Base-by-base conservation (phyloP, 1,140 invertebrate genomes). In the Mylabris phalerata region DNA sequence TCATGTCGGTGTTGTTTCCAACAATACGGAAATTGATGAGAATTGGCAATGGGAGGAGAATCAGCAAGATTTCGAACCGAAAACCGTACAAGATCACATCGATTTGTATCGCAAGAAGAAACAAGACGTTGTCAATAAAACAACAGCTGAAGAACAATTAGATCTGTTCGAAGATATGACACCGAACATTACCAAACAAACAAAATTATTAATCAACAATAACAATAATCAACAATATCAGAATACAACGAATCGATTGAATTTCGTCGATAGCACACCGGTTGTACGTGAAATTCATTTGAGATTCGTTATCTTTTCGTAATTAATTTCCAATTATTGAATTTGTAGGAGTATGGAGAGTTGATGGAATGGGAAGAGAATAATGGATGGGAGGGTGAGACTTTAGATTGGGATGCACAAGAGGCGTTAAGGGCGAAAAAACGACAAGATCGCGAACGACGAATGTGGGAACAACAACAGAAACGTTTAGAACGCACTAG, bases 81-180 rank as follows among this genome's bases (percentile, higher is more conserved):
- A 75, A 59, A 72, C 71, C 2, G 68, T 82, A 54, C 78, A 81
- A 61, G 75, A 76, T 56, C 79, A 81, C 55, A 82, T 82, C 47
- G 77, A 81, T 38, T 72, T 77, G 46, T 82, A 81, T 55, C 63
- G 80, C 56, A 76, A 80, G 57, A 75, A 78, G 63, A 67, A 57
- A 43, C 42, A 42, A 9, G 52, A 62, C 5, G 47, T 48, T 50
- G 32, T 32, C 32, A 32, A 32, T 32, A 32, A 43, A 62, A 32
- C 58, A 65, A 63, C 47, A 38, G 10, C 3, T 42, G 41, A 11
- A 42, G 71, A 74, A 11, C 66, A 67, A 51, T 55, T 71, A 3
- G 75, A 80, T 62, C 79, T 79, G 41, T 81, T 81, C 64, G 71
- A 80, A 74, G 74, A 81, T 59, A 82, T 82, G 79, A 72, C 77